These are phyloP conservation scores for Temnothorax rugatulus DNA, from an alignment of 2,888 invertebrate genomes.

Conservation along the genomic window DNA sequence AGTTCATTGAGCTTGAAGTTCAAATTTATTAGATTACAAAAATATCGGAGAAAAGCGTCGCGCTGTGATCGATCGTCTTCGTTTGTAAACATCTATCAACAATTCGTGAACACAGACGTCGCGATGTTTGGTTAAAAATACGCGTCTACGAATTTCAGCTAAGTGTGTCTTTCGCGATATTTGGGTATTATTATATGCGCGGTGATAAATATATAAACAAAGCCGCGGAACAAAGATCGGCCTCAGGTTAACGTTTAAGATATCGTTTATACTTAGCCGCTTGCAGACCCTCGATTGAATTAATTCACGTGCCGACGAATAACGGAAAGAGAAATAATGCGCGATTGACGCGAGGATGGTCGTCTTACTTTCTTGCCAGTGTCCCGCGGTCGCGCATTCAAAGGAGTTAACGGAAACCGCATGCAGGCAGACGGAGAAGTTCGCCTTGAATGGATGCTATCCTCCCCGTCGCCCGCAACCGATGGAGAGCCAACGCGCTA, in stretches of 20 bases:
- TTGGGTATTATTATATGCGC: slow-evolving; percentile 50
- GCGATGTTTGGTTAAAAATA: slow-evolving; percentile 11
- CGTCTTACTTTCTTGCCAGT: slow-evolving; percentile 51
- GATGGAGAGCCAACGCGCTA: slow-evolving; percentile 66
- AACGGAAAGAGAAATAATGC: slow-evolving; percentile 70
- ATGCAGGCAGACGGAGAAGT: slow-evolving; percentile 66
- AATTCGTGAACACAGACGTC: slow-evolving; percentile 22
- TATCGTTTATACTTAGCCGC: slow-evolving; percentile 58
- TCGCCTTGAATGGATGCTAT: slow-evolving; percentile 58
- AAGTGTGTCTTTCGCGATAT: not conserved
- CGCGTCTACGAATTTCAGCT: slow-evolving; percentile 6
- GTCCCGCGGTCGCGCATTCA: slow-evolving; percentile 48
- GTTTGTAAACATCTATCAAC: not conserved
- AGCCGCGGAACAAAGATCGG: not conserved
- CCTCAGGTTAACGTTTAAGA: slow-evolving; percentile 53
- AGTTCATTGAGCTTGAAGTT: not conserved
- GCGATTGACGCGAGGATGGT: slow-evolving; percentile 37
- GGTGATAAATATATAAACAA: slow-evolving; percentile 30
- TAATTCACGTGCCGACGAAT: slow-evolving; percentile 67
- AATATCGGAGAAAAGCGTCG: not conserved
- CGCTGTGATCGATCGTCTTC: not conserved
- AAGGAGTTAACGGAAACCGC: slow-evolving; percentile 66
- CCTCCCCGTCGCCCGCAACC: slow-evolving; percentile 25
- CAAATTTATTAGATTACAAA: not conserved
- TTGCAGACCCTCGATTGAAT: slow-evolving; percentile 61